Percentiles rank a stretch among this genome's conserved stretches.
phyloP scores from a whole-genome alignment of 2,113 vertebrate genomes.

The Microcebus murinus region DNA sequence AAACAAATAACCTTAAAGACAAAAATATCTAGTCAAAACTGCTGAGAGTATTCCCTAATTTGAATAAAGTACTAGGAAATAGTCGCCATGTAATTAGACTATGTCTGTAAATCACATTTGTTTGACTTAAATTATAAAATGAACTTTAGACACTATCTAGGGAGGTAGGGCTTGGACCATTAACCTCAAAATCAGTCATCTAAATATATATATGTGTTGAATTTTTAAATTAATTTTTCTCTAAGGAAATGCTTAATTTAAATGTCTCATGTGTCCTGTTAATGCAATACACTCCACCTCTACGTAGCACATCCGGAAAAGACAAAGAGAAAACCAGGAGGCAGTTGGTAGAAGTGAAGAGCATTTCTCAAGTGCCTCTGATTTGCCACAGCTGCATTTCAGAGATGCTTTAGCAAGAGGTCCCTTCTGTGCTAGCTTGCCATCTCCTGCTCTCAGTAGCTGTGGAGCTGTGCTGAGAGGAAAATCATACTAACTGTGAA shows the following conservation, averaged over 20 bases:
- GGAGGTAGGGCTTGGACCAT: rapidly evolving
- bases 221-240: background rate
- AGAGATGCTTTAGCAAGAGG: background rate
- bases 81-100: background rate
- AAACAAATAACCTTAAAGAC: background rate
- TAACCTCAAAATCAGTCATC: background rate
- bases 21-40: background rate
- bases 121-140: background rate
- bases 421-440: background rate
- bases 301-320: background rate
- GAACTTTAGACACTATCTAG: background rate
- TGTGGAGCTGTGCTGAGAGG: background rate
- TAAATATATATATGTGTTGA: background rate
- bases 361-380: background rate
- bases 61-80: background rate
- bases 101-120: background rate
- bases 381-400: background rate
- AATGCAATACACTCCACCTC: background rate
- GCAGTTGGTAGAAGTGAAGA: background rate
- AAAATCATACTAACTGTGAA: background rate
- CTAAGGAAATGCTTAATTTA: background rate
- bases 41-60: background rate
- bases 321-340: background rate
- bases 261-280: background rate
- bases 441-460: background rate